phyloP scores from a whole-genome alignment of 2,888 invertebrate species.

The Spilosoma lubricipeda region DNA sequence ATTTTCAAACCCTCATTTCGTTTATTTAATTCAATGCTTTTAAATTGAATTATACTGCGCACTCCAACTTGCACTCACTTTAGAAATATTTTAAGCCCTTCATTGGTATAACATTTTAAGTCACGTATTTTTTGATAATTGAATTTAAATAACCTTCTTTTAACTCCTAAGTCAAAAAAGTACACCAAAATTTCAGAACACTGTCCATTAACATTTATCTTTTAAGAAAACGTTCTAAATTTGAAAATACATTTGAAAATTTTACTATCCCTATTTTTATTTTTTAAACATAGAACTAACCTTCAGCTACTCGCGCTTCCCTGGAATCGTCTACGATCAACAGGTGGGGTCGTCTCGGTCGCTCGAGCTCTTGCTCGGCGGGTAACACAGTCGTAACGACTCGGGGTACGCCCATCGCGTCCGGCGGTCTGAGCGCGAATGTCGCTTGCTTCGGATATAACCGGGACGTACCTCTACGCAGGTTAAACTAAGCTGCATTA shows the following conservation, averaged over 20 bases:
- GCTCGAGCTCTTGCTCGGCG: conserved; percentile 69
- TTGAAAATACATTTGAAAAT: background rate
- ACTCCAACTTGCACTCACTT: background rate
- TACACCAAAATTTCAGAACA: background rate
- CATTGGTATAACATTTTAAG: background rate
- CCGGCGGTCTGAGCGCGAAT: conserved; percentile 82
- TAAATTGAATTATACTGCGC: background rate
- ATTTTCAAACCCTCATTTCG: background rate
- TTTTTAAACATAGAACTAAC: conserved; percentile 56
- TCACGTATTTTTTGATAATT: background rate
- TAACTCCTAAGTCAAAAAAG: background rate
- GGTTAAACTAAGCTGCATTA: conserved; percentile 44
- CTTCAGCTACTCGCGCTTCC: conserved; percentile 75
- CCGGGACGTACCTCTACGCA: conserved; percentile 51
- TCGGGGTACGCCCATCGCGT: conserved; percentile 81
- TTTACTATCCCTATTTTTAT: conserved; percentile 17
- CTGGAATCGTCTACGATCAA: conserved; percentile 83
- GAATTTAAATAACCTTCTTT: background rate
- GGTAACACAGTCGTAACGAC: conserved; percentile 67
- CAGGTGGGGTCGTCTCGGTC: conserved; percentile 78
- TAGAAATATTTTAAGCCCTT: background rate
- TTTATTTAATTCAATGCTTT: background rate
- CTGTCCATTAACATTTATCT: background rate
- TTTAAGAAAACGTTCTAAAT: background rate
- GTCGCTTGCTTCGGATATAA: conserved; percentile 54